Evolutionary conservation across 2,888 invertebrate species (phyloP), one percentile per base, ranked within the genome.

Genomic region (Ecliptopera silaceata): DNA sequence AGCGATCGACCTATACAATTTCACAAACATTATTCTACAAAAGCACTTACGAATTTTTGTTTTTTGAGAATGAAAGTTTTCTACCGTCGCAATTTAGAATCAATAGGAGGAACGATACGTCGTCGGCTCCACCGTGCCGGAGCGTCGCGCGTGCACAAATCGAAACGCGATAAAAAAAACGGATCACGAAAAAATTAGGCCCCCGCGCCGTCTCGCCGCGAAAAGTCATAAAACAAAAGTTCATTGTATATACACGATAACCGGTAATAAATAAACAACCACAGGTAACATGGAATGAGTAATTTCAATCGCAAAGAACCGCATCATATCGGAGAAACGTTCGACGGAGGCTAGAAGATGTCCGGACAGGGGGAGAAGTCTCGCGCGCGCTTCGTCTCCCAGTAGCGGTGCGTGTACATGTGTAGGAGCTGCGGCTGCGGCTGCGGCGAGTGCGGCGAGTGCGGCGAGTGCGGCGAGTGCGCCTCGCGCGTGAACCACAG

Each of bases 301-400:
- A 60, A 66, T 58, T 66, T 62, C 63, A 65, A 70, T 66, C 65
- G 63, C 62, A 65, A 36, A 36, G 15, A 64, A 65, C 59, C 57
- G 36, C 13, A 36, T 15, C 36, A 36, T 8, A 59, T 59, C 57
- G 38, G 59, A 59, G 59, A 59, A 54, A 54, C 58, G 18, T n/a
- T n/a, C n/a, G n/a, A n/a, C n/a, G n/a, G n/a, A n/a, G n/a, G n/a
- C 36, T 90, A 95, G 92, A 95, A 98, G 82, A 99, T 98, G 85
- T 97, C 95, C 41, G 99, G 99, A 92, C 99, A 99, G 72, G 85
- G 89, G 54, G 93, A 84, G 99, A 99, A 99, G 82, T 99, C 96
- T 80, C 95, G 94, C 70, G 93, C 94, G 67, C 93, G 93, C 92
- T 99, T 99, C 86, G 95, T 94, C 60, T 96, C 93, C 99, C 99